phyloP scores from a whole-genome alignment of 2,113 vertebrate species.

The Sminthopsis crassicaudata region DNA sequence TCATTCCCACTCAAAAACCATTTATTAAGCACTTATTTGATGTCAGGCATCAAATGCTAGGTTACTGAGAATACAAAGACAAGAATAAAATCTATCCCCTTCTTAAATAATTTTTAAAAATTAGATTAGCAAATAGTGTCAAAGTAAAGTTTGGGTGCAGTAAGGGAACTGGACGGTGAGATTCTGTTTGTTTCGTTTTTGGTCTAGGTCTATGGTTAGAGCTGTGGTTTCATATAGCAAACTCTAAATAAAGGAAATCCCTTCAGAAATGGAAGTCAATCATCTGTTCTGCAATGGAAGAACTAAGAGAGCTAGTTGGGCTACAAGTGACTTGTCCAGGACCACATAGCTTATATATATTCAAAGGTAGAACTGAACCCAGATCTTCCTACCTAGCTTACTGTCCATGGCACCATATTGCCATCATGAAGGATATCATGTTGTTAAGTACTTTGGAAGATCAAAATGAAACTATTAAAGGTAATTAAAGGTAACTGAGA shows the following conservation, averaged over 20 bases:
- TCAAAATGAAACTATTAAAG: background rate
- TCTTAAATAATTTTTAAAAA: background rate
- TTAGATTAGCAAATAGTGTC: background rate
- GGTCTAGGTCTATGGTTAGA: background rate
- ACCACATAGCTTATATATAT: background rate
- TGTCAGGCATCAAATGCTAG: background rate
- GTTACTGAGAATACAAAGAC: background rate
- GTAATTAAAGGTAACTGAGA: background rate
- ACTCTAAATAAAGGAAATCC: background rate
- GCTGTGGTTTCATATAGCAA: background rate
- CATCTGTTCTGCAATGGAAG: background rate
- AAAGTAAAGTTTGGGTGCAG: background rate
- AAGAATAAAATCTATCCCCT: background rate
- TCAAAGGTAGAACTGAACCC: background rate
- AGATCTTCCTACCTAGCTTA: background rate
- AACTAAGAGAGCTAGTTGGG: background rate
- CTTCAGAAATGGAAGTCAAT: background rate
- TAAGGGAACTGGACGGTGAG: background rate
- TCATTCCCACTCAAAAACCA: background rate
- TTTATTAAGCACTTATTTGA: background rate
- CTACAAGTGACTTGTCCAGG: background rate
- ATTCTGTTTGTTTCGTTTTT: background rate
- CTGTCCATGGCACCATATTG: background rate
- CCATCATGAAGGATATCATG: background rate
- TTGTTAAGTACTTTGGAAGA: background rate